These are phyloP conservation scores for Zootoca vivipara DNA, from an alignment of 2,113 vertebrate species.

Conservation along the genomic window DNA sequence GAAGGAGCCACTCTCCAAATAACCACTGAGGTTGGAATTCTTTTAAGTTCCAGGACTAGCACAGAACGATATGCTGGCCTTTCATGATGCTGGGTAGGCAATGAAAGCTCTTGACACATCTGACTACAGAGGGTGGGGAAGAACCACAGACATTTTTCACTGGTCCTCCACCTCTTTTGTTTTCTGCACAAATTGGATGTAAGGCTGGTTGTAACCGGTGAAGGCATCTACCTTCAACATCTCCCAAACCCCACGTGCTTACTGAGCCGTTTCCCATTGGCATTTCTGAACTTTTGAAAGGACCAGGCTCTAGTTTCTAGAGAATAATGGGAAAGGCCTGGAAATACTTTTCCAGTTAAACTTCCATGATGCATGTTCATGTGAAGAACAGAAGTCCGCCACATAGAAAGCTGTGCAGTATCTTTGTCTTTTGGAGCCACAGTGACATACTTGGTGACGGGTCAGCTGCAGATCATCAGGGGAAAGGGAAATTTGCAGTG, in stretches of 20 bases:
- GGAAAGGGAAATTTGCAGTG: background rate
- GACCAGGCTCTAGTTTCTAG: background rate
- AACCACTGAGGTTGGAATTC: constrained; percentile 41
- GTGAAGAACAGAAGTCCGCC: background rate
- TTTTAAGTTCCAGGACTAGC: constrained; percentile 22
- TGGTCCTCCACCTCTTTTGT: background rate
- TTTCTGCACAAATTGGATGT: constrained; percentile 9
- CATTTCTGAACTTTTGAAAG: background rate
- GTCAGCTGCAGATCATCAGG: too few relatives aligned
- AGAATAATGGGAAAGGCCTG: background rate
- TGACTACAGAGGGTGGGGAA: constrained; percentile 34
- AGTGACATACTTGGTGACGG: background rate
- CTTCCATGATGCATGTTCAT: background rate
- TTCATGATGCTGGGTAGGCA: constrained; percentile 7
- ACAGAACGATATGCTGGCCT: background rate
- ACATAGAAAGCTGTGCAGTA: too few relatives aligned
- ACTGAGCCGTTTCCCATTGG: background rate
- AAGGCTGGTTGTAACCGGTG: background rate
- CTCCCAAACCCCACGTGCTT: background rate
- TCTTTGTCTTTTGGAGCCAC: background rate
- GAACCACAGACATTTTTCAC: constrained; percentile 19
- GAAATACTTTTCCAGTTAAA: background rate
- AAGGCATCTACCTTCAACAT: constrained; percentile 7
- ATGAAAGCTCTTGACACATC: constrained; percentile 28
- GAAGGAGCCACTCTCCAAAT: constrained; percentile 48